phyloP scores from a whole-genome alignment of 2,888 invertebrate species.

The Dermolepida albohirtum region DNA sequence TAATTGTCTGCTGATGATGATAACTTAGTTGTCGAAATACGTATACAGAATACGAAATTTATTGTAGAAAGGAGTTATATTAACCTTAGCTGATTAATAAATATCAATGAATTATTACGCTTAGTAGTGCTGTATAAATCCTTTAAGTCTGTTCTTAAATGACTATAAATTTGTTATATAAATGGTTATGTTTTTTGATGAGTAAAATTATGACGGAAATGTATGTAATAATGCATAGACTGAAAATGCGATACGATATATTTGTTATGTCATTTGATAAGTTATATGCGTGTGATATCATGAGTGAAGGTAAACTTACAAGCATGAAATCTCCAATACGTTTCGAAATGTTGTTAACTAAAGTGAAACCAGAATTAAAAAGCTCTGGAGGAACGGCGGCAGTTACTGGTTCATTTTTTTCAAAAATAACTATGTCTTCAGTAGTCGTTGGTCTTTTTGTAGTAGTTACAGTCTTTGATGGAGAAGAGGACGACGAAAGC shows the following conservation, averaged over 20 bases:
- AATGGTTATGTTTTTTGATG: no score
- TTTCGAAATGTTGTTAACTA: slow-evolving; percentile 75
- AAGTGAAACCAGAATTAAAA: slow-evolving; percentile 76
- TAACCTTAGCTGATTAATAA: no score
- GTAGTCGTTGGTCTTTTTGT: slow-evolving; percentile 64
- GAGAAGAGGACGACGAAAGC: slow-evolving; percentile 50
- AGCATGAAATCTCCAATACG: slow-evolving; percentile 75
- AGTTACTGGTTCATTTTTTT: slow-evolving; percentile 74
- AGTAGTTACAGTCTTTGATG: slow-evolving; percentile 46
- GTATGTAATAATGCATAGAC: not conserved
- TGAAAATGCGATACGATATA: not conserved
- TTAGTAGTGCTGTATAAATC: no score
- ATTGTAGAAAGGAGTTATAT: no score
- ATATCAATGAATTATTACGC: no score
- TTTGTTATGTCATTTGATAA: not conserved
- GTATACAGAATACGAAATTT: no score
- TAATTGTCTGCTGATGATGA: no score
- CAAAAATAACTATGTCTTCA: slow-evolving; percentile 73
- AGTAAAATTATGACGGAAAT: not conserved
- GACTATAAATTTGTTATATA: no score
- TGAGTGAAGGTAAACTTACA: slow-evolving; percentile 64
- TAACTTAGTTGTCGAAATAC: no score
- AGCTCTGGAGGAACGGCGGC: slow-evolving; percentile 75
- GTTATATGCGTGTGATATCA: slow-evolving; percentile 33
- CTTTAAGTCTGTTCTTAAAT: no score